Evolutionary conservation across 2,113 vertebrate genomes (phyloP).

Genomic region (Gallinago paraguaiae): DNA sequence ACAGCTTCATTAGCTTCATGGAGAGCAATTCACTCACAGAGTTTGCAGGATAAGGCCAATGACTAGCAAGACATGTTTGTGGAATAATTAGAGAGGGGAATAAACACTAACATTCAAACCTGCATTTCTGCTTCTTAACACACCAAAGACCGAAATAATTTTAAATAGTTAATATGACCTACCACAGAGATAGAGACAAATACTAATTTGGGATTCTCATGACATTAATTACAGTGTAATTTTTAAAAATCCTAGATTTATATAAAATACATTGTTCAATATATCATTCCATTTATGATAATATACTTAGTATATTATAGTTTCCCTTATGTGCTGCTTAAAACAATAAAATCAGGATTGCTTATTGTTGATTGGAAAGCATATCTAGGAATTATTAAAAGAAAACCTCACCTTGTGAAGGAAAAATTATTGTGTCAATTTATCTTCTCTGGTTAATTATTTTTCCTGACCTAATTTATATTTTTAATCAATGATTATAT

Average conservation of each 20-base stretch:
- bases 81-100: not conserved
- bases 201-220: not conserved
- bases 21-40: not conserved
- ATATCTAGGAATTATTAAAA: not conserved
- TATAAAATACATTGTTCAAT: not conserved
- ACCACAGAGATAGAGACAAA: not conserved
- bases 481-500: slow-evolving; percentile 47
- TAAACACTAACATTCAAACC: not conserved
- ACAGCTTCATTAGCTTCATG: not conserved
- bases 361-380: not conserved
- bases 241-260: not conserved
- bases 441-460: slow-evolving; percentile 10
- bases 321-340: not conserved
- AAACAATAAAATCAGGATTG: not conserved
- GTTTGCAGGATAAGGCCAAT: not conserved
- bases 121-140: not conserved
- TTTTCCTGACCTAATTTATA: not conserved
- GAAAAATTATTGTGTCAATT: not conserved
- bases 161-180: not conserved
- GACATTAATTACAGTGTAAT: not conserved
- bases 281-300: not conserved
- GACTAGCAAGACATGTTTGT: not conserved
- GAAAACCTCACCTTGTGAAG: not conserved
- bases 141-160: not conserved
- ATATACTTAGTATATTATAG: not conserved